Base-by-base conservation (phyloP, 2,113 vertebrate genomes). In the Phrynosoma platyrhinos region DNA sequence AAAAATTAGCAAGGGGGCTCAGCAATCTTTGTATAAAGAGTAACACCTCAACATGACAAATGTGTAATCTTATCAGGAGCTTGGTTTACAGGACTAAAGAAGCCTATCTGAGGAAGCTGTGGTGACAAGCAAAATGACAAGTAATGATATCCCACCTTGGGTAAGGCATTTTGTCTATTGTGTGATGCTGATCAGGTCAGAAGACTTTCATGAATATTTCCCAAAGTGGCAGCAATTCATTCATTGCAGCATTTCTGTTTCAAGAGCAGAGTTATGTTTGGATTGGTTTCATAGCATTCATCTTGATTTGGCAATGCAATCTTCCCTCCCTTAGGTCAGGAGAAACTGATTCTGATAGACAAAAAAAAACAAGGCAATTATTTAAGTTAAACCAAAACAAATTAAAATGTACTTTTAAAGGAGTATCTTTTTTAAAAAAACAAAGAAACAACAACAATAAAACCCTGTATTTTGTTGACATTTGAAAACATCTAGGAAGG, bases 111-210 rank as follows among this genome's bases (percentile, higher is more conserved):
- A 83, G 89, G 90, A 92, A 93, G 92, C 90, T 92, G 87, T 93
- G 94, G 92, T 88, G 94, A 95, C 93, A 94, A 94, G 94, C 96
- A 94, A 95, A 88, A 90, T 93, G 91, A 96, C 95, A 95, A 91
- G 82, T 95, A 91, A 96, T 85, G 89, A 94, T 92, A 91, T 30
- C 72, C 68, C 92, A 91, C 91, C 68, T 92, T 2, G 7, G 74
- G 90, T 94, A 93, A 94, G 88, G 93, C 94, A 94, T 96, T 96
- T 91, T 85, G 90, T 66, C 89, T 90, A 90, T 93, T 83, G 76
- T 95, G 91, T 94, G 93, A 79, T 30, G 93, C 92, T 94, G 94
- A 93, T 82, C 95, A 92, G 94, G 91, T 92, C 91, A 92, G 92
- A 89, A 91, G 71, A 77, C 82, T 52, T 52, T 78, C 74, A 91